Base-by-base conservation (phyloP, 2,888 invertebrate species). In the Sipunculus nudus region DNA sequence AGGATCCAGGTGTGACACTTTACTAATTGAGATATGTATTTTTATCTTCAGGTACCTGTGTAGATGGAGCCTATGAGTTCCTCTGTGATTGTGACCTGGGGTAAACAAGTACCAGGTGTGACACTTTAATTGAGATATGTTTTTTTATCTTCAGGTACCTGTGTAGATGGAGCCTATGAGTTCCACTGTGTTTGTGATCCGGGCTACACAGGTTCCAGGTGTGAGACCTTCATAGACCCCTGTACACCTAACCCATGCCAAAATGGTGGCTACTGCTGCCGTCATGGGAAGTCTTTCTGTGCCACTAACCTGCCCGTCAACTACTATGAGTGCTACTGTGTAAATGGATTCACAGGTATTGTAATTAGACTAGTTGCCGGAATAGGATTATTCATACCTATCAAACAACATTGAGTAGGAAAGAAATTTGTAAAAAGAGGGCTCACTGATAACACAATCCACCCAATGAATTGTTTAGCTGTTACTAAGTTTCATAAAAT, bases 11-110 rank as follows among this genome's bases (percentile, higher is more conserved):
- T n/a, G n/a, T n/a, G n/a, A n/a, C n/a, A n/a, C n/a, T n/a, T n/a
- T n/a, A n/a, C n/a, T n/a, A n/a, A n/a, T n/a, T n/a, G n/a, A n/a
- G n/a, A n/a, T 16, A 35, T 35, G 16, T 26, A 5, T 43, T 41
- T 19, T 39, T 45, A 25, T 46, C 13, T 54, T 4, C 57, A 79
- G 79, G 79, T 52, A 64, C 48, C 2, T 80, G 80, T 64, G 38
- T 73, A 13, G 79, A 80, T 66, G 73, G 74, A 5, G 53, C 72
- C 16, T 70, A 73, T 31, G 28, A 41, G 35, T 79, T 73, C 65
- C 70, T 59, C 0, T 81, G 81, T 65, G 6, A 48, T 28, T 81
- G 81, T 70, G 53, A n/a, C n/a, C n/a, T n/a, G n/a, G n/a, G n/a
- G n/a, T n/a, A n/a, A n/a, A n/a, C n/a, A n/a, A n/a, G n/a, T n/a